Conservation (phyloP, 2,888 invertebrate species). For the Ochropleura leucogaster region DNA sequence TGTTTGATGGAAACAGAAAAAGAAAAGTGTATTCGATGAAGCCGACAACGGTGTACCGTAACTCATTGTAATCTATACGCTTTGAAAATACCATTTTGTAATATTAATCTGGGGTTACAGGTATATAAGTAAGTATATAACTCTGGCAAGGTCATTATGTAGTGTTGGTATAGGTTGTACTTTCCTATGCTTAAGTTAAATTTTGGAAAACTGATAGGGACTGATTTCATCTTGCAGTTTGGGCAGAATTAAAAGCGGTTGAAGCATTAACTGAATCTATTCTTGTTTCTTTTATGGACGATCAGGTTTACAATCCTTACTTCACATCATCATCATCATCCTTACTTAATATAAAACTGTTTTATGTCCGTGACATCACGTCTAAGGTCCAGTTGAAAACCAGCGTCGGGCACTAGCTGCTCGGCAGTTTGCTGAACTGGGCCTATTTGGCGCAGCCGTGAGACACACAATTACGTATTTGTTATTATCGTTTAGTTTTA, state of each 20-base stretch:
- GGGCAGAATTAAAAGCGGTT: neutral
- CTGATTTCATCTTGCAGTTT: neutral
- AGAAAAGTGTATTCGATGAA: slow-evolving; percentile 55
- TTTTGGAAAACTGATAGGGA: neutral
- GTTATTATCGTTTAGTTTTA: too few relatives aligned
- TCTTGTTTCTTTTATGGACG: neutral
- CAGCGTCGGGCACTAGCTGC: too few relatives aligned
- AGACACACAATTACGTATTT: too few relatives aligned
- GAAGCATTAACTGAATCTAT: neutral
- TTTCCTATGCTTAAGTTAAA: neutral
- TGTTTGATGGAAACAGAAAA: slow-evolving; percentile 58
- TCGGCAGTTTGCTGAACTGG: too few relatives aligned
- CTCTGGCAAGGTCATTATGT: slow-evolving; percentile 31
- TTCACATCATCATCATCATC: too few relatives aligned
- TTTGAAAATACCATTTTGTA: slow-evolving; percentile 54
- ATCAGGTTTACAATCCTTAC: slow-evolving; percentile 1
- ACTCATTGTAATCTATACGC: slow-evolving; percentile 56
- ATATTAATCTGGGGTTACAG: slow-evolving; percentile 42
- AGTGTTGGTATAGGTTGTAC: neutral
- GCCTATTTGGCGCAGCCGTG: too few relatives aligned
- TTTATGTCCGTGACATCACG: too few relatives aligned
- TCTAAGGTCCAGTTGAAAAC: too few relatives aligned
- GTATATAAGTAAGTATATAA: neutral
- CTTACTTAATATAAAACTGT: too few relatives aligned
- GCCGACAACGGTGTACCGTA: slow-evolving; percentile 33